Evolutionary conservation across 2,888 invertebrate species (phyloP).

Genomic region (Lasiommata megera): DNA sequence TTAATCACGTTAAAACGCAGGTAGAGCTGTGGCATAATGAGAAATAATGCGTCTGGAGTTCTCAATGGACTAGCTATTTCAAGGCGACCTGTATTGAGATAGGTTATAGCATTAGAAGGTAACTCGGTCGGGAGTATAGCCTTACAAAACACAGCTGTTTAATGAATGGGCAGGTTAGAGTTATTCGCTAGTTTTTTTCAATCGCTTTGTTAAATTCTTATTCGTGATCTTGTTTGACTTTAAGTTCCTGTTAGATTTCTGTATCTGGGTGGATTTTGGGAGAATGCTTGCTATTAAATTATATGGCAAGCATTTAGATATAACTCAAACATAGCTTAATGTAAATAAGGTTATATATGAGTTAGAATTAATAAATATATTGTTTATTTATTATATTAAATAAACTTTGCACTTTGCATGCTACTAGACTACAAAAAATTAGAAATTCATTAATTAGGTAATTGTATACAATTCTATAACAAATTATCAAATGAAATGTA

Average conservation of each 20-base stretch:
- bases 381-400: too few species aligned
- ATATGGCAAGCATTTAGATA: background rate
- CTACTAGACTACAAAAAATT: too few species aligned
- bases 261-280: background rate
- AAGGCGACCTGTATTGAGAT: constrained; percentile 70
- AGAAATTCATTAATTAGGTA: too few species aligned
- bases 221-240: constrained; percentile 30
- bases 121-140: constrained; percentile 44
- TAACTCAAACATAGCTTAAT: too few species aligned
- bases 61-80: constrained; percentile 64
- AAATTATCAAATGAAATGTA: too few species aligned
- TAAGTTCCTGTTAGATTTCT: constrained; percentile 5
- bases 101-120: constrained; percentile 66
- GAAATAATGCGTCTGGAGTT: constrained; percentile 60
- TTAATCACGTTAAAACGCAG: too few species aligned
- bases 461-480: too few species aligned
- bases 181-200: constrained; percentile 22
- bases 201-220: constrained; percentile 6
- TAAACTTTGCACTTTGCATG: too few species aligned
- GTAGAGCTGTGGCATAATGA: constrained; percentile 32
- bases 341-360: too few species aligned
- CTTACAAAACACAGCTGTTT: constrained; percentile 69
- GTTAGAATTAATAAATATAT: too few species aligned
- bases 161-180: constrained; percentile 37
- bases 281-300: too few species aligned